Base-by-base conservation (phyloP, 2,113 vertebrate species). In the Chinchilla lanigera region DNA sequence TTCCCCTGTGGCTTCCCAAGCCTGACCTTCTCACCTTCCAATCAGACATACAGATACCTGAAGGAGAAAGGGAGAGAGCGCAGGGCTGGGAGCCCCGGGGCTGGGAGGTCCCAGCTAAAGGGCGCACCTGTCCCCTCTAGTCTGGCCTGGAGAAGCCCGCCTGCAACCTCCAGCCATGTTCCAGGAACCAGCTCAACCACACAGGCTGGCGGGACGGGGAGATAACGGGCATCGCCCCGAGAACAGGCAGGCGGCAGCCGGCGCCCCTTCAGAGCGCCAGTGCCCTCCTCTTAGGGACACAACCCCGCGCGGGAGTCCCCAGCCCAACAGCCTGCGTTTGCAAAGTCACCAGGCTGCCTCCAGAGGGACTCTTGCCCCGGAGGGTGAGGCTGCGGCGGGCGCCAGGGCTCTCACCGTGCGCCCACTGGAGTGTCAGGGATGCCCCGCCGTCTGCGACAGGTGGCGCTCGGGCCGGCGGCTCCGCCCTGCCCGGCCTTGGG, bases 141-240 rank as follows among this genome's bases (percentile, higher is more conserved):
- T 19, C 77, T 1, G 58, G 58, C 56, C 33, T 16, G 6, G 41
- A 60, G 60, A 69, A 83, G 35, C 52, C 41, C 0, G 16, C 61
- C 54, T 13, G 19, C 3, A 12, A 16, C 19, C n/a, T 12, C 50
- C 11, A 24, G 7, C 47, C 0, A 2, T 71, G 5, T 63, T 35
- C 38, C 14, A 16, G 30, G 58, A 50, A 41, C 65, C 35, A 52
- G 73, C 81, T n/a, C 54, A 35, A 73, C 30, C 7, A 30, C 52
- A 22, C 1, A 14, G 35, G 63, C 87, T 4, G 0, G 5, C 1
- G 3, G 56, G 0, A 1, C 28, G 0, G 67, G 44, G 24, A 22
- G 26, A n/a, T 9, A 20, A 10, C 7, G 14, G 54, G 7, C 12
- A 19, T 38, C 28, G 1, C 35, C 22, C 65, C 5, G 17, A 13